Evolutionary conservation across 2,797 vertebrate species (phyloP).

Genomic region (Platyrinchus mystaceus): DNA sequence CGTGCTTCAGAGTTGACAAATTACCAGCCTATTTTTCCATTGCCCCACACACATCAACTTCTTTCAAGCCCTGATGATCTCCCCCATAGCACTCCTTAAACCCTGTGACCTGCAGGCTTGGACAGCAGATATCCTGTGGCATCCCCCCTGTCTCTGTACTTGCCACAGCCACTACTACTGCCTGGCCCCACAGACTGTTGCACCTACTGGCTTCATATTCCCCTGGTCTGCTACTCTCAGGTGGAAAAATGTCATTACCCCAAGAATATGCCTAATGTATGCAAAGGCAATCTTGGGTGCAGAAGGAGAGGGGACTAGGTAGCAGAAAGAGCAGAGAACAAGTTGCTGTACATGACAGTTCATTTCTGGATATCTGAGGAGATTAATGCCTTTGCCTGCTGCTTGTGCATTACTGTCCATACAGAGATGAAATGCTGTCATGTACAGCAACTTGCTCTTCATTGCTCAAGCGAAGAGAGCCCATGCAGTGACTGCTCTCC

Average conservation of each 20-base stretch:
- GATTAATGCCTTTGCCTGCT: constrained; percentile 57
- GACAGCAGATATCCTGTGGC: background rate
- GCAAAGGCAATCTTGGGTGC: background rate
- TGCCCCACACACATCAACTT: rapidly evolving
- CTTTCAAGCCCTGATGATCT: background rate
- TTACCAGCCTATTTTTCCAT: background rate
- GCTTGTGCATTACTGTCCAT: constrained; percentile 42
- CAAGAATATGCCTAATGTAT: background rate
- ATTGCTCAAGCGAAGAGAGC: constrained; percentile 27
- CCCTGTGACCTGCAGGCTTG: background rate
- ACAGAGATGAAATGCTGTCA: constrained; percentile 59
- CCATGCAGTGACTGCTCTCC: background rate
- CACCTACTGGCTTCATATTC: background rate
- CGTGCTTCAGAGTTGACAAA: background rate
- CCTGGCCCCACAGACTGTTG: background rate
- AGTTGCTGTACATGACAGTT: constrained; percentile 53
- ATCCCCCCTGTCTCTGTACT: rapidly evolving
- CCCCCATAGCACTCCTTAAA: background rate
- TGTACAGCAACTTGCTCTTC: constrained; percentile 40
- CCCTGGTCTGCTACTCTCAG: background rate
- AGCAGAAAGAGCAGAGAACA: constrained; percentile 20
- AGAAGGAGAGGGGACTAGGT: background rate
- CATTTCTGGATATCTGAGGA: constrained; percentile 56
- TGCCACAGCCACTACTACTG: background rate
- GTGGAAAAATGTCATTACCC: background rate